A percentile compares a stretch with the other conserved stretches of the same genome.
Conservation (phyloP, 2,888 invertebrate species). For the Tenthredo livida region DNA sequence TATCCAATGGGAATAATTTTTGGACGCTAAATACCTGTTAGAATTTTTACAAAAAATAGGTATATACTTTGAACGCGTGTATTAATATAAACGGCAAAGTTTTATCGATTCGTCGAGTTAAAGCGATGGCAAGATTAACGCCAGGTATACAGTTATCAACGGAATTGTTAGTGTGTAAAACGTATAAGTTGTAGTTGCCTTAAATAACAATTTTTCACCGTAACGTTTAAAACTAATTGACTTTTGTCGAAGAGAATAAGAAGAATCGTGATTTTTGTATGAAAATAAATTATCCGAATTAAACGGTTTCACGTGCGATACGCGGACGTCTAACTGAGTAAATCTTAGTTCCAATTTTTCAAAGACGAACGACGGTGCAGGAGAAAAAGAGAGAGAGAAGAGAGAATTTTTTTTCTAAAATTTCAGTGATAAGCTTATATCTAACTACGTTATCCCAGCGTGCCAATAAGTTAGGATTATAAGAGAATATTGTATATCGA, state of each 20-base stretch:
- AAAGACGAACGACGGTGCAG: constrained; percentile 5
- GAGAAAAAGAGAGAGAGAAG: no score
- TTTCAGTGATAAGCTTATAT: constrained; percentile 21
- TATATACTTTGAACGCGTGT: neutral
- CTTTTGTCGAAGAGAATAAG: constrained; percentile 16
- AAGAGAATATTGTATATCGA: constrained; percentile 23
- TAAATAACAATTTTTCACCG: constrained; percentile 31
- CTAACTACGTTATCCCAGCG: constrained; percentile 33
- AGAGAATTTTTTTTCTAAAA: neutral
- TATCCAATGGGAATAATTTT: neutral
- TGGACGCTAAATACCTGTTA: constrained; percentile 1
- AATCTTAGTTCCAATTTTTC: neutral
- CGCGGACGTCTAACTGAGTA: neutral
- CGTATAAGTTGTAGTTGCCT: constrained; percentile 44
- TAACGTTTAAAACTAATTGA: constrained; percentile 6
- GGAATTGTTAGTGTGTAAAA: constrained; percentile 51
- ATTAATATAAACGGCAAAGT: constrained; percentile 18
- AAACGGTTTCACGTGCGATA: constrained; percentile 19
- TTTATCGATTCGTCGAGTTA: constrained; percentile 16
- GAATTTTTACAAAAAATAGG: neutral
- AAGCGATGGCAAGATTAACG: constrained; percentile 37
- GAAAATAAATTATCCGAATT: constrained; percentile 3
- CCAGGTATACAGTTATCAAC: constrained; percentile 30
- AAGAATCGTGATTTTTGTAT: constrained; percentile 15
- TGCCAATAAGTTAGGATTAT: constrained; percentile 47